A percentile compares a stretch with the other conserved stretches of the same genome.
These are phyloP conservation scores for Anguilla japonica DNA, from an alignment of 2,113 vertebrate genomes.

Conservation along the genomic window DNA sequence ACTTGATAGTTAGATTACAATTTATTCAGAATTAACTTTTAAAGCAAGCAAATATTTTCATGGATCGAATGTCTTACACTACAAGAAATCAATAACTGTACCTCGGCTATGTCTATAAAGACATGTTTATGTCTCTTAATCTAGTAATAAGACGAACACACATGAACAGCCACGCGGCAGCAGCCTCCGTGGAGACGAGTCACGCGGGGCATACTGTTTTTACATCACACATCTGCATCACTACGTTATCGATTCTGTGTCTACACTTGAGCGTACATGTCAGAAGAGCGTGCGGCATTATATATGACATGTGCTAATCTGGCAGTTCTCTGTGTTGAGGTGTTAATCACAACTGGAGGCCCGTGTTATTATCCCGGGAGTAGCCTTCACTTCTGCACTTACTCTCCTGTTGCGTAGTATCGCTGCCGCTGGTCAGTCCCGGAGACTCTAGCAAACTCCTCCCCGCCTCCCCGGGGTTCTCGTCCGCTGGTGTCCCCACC, in stretches of 20 bases:
- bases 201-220: neutral
- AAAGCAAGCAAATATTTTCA: no score
- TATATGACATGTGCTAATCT: slow-evolving; percentile 32
- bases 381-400: slow-evolving; percentile 57
- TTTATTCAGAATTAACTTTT: no score
- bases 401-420: slow-evolving; percentile 86
- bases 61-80: neutral
- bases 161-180: neutral
- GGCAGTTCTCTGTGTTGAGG: slow-evolving; percentile 22
- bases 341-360: slow-evolving; percentile 31
- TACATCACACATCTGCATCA: neutral
- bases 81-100: neutral
- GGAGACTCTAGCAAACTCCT: slow-evolving; percentile 82
- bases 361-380: neutral
- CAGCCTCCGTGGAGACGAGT: neutral
- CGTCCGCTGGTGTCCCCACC: slow-evolving; percentile 78
- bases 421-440: slow-evolving; percentile 84
- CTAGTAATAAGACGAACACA: neutral
- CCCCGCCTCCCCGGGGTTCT: slow-evolving; percentile 75
- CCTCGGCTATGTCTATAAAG: neutral
- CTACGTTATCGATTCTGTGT: neutral
- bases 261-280: neutral
- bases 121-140: neutral
- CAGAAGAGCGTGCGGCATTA: slow-evolving; percentile 20
- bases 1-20: no score